Conservation (phyloP, 2,888 invertebrate species). For the Acleris literana region DNA sequence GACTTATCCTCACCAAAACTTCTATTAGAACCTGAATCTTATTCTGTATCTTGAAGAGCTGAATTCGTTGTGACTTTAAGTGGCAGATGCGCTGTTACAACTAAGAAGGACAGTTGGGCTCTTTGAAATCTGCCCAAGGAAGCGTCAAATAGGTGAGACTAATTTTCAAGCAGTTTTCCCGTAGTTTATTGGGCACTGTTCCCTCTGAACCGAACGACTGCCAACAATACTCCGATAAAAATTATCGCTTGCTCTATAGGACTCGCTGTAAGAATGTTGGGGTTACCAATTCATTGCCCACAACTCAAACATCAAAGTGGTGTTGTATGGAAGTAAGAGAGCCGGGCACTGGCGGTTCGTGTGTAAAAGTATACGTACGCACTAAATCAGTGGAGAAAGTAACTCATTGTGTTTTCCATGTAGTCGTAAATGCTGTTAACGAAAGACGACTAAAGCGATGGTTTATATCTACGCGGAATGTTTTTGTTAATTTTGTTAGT, state of each 20-base stretch:
- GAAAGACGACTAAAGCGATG: not conserved
- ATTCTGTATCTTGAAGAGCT: too few relatives aligned
- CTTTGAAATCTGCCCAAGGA: slow-evolving; percentile 52
- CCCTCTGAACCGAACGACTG: slow-evolving; percentile 46
- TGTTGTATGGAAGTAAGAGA: too few relatives aligned
- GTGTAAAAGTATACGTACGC: slow-evolving; percentile 19
- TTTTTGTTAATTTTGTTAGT: too few relatives aligned
- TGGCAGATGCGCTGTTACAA: too few relatives aligned
- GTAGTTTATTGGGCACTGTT: slow-evolving; percentile 61
- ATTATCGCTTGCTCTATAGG: slow-evolving; percentile 59
- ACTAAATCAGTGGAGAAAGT: slow-evolving; percentile 23
- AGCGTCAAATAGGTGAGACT: slow-evolving; percentile 67
- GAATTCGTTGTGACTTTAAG: too few relatives aligned
- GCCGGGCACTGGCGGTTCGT: not conserved
- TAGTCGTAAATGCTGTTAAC: not conserved
- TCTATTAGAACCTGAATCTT: too few relatives aligned
- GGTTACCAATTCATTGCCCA: not conserved
- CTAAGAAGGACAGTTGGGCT: slow-evolving; percentile 32
- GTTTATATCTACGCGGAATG: too few relatives aligned
- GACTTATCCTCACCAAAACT: too few relatives aligned
- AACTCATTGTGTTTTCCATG: slow-evolving; percentile 1
- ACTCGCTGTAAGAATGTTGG: slow-evolving; percentile 41
- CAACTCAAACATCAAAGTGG: too few relatives aligned
- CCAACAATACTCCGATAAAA: slow-evolving; percentile 78
- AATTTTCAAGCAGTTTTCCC: slow-evolving; percentile 62